Evolutionary conservation across 2,888 invertebrate species (phyloP).

Genomic region (Vesta saturnalis): DNA sequence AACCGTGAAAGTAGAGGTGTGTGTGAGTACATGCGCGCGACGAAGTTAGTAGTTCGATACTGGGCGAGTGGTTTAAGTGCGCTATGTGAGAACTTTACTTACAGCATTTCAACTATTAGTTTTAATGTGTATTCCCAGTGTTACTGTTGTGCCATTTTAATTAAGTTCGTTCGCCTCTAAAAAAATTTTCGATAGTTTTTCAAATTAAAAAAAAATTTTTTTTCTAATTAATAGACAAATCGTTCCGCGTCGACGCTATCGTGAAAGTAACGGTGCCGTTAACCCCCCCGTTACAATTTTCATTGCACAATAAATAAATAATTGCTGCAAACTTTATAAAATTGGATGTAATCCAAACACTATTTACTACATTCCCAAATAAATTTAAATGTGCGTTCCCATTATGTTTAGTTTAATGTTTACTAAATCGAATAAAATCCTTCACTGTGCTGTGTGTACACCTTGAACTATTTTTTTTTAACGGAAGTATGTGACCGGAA

Average conservation of each 20-base stretch:
- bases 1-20: conserved; percentile 50
- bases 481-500: conserved; percentile 36
- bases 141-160: background rate
- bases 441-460: background rate
- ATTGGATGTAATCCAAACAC: background rate
- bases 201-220: conserved; percentile 31
- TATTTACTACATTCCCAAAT: background rate
- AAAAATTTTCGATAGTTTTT: conserved; percentile 12
- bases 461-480: conserved; percentile 14
- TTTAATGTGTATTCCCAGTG: background rate
- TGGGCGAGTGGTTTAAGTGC: conserved; percentile 56
- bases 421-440: conserved; percentile 1
- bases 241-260: conserved; percentile 42
- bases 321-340: conserved; percentile 14
- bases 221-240: conserved; percentile 30
- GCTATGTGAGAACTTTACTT: conserved; percentile 46
- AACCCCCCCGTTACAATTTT: conserved; percentile 38
- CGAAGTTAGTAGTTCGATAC: conserved; percentile 45
- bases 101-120: conserved; percentile 8
- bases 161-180: conserved; percentile 18
- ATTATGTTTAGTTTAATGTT: background rate
- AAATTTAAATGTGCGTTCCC: background rate
- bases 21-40: conserved; percentile 34
- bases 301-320: conserved; percentile 37
- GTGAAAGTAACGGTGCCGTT: conserved; percentile 45